phyloP scores from a whole-genome alignment of 2,888 invertebrate species.

The Onthophagus sagittarius region DNA sequence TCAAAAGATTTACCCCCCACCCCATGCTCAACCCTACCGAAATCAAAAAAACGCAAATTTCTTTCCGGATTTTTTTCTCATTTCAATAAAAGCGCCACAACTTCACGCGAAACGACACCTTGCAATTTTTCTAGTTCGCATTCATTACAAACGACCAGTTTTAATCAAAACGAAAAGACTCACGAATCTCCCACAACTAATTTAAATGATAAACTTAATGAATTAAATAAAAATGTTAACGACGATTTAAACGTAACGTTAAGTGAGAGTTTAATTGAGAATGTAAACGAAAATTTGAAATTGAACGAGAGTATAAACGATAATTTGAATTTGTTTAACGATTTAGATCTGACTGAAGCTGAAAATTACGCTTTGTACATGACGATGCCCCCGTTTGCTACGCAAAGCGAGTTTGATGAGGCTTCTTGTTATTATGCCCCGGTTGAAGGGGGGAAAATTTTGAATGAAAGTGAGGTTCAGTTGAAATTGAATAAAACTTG shows the following conservation, averaged over 20 bases:
- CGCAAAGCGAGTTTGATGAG: slow-evolving; percentile 84
- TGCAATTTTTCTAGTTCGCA: slow-evolving; percentile 39
- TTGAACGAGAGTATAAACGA: background rate
- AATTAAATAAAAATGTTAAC: slow-evolving; percentile 21
- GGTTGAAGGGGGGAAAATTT: slow-evolving; percentile 72
- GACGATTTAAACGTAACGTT: too few species aligned
- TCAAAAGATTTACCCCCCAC: slow-evolving; percentile 55
- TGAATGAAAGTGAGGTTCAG: slow-evolving; percentile 41
- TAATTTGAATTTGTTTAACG: slow-evolving; percentile 30
- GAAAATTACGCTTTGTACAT: slow-evolving; percentile 87
- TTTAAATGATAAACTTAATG: slow-evolving; percentile 55
- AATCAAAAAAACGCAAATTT: slow-evolving; percentile 59
- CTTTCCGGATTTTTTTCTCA: slow-evolving; percentile 60
- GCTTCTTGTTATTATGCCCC: slow-evolving; percentile 83
- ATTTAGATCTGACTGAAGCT: slow-evolving; percentile 76
- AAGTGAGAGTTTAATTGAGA: slow-evolving; percentile 12
- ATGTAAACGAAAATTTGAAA: slow-evolving; percentile 2
- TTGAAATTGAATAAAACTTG: slow-evolving; percentile 34
- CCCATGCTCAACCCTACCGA: slow-evolving; percentile 49
- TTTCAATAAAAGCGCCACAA: slow-evolving; percentile 19
- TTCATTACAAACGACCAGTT: slow-evolving; percentile 45
- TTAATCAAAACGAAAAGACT: slow-evolving; percentile 38
- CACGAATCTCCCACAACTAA: slow-evolving; percentile 53
- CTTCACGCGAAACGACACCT: slow-evolving; percentile 23
- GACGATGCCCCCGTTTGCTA: slow-evolving; percentile 80